Evolutionary conservation across 2,797 vertebrate species (phyloP).

Genomic region (Brachyrhaphis roseni): DNA sequence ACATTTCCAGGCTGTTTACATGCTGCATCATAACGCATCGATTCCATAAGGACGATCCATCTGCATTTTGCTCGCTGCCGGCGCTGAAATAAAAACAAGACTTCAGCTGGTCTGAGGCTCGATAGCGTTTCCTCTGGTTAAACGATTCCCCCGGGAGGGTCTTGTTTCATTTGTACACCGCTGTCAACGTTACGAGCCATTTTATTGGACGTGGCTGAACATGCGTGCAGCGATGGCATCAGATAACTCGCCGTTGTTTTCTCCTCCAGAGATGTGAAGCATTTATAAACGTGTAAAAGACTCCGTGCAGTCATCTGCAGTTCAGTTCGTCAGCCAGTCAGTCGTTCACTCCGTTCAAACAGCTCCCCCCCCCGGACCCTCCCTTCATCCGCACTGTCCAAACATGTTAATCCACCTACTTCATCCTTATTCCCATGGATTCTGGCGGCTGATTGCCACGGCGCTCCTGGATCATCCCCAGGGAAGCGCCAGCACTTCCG

Average conservation of each 20-base stretch:
- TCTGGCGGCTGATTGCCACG: constrained; percentile 24
- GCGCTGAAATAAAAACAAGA: constrained; percentile 26
- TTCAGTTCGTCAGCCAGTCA: constrained; percentile 54
- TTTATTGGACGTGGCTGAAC: constrained; percentile 38
- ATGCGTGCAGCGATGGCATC: constrained; percentile 7
- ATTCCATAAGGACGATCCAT: constrained; percentile 18
- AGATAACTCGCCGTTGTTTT: not conserved
- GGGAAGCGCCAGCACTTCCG: constrained; percentile 36
- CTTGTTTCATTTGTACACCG: constrained; percentile 48
- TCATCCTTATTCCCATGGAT: constrained; percentile 69
- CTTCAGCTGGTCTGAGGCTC: not conserved
- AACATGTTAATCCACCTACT: constrained; percentile 78
- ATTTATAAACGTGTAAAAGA: constrained; percentile 3
- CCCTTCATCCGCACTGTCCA: constrained; percentile 69
- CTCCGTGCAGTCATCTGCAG: not conserved
- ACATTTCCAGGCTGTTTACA: constrained; percentile 24
- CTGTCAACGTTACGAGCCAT: constrained; percentile 13
- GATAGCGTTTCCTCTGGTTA: constrained; percentile 7
- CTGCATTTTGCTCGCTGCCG: constrained; percentile 16
- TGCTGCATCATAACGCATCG: constrained; percentile 11
- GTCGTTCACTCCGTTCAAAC: constrained; percentile 69
- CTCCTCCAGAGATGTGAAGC: constrained; percentile 1
- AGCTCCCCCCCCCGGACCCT: constrained; percentile 62
- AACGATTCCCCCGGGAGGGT: constrained; percentile 21
- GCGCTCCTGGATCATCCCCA: constrained; percentile 15